phyloP scores from a whole-genome alignment of 2,888 invertebrate genomes.

The Acronicta alni region DNA sequence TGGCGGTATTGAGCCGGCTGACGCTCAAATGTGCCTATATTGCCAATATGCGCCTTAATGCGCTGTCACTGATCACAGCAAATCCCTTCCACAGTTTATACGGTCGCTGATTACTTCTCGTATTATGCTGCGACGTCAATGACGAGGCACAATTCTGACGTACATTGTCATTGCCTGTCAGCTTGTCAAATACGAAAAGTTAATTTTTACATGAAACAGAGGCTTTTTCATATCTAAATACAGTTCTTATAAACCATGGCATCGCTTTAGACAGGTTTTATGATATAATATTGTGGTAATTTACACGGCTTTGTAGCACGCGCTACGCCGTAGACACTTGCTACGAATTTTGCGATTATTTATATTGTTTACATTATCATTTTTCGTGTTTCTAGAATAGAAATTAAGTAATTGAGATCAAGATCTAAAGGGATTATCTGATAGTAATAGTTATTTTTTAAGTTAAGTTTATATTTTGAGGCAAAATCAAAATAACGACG shows the following conservation, averaged over 20 bases:
- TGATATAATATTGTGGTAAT: neutral
- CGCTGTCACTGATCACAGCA: slow-evolving; percentile 51
- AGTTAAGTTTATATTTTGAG: slow-evolving; percentile 4
- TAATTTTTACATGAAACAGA: slow-evolving; percentile 10
- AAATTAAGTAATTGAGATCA: slow-evolving; percentile 19
- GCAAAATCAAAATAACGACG: neutral
- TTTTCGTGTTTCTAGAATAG: slow-evolving; percentile 24
- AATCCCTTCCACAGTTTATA: slow-evolving; percentile 45
- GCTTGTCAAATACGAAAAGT: slow-evolving; percentile 16
- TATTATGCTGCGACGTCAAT: slow-evolving; percentile 41
- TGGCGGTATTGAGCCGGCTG: slow-evolving; percentile 42
- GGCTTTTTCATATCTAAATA: slow-evolving; percentile 1
- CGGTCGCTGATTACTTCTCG: slow-evolving; percentile 37
- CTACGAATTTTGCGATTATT: slow-evolving; percentile 12
- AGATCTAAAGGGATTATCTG: slow-evolving; percentile 14
- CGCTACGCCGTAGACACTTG: slow-evolving; percentile 7
- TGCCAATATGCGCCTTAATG: slow-evolving; percentile 54
- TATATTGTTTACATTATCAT: slow-evolving; percentile 3
- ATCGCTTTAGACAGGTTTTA: too few species aligned
- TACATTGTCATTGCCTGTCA: slow-evolving; percentile 23
- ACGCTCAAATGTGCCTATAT: slow-evolving; percentile 48
- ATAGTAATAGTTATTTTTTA: neutral
- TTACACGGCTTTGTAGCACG: slow-evolving; percentile 8
- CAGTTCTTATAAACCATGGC: neutral
- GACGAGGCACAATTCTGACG: slow-evolving; percentile 34